Base-by-base conservation (phyloP, 2,888 invertebrate genomes). In the Eupsilia transversa region DNA sequence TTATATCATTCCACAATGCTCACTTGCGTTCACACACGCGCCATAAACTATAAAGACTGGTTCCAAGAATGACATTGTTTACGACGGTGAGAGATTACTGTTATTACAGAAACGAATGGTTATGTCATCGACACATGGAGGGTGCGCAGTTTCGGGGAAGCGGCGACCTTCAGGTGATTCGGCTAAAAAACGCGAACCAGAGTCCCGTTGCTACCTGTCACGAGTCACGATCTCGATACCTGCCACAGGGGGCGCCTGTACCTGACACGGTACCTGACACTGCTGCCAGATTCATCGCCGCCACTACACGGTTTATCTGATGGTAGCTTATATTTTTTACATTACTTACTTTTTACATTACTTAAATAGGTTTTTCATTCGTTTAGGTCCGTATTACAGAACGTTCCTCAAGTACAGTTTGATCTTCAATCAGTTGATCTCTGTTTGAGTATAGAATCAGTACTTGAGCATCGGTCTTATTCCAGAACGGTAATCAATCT, bases 141-240 rank as follows among this genome's bases (percentile, higher is more conserved):
- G 74, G 81, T 80, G 86, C 87, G 70, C 87, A 54, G 23, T 83
- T 91, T 91, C 91, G 87, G 79, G 78, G 91, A 91, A 91, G 80
- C 76, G 54, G 30, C 80, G 72, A 78, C 78, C 80, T 87, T 85
- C 79, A 79, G 65, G 72, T 72, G 77, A 82, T 63, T 63, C 33
- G n/a, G 35, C 60, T 77, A 86, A 90, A 90, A 90, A 88, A 85
- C 43, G 41, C 52, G 49, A 52, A 38, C 46, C 69, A 27, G 60
- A 74, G 73, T 84, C 85, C 87, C 84, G 80, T 73, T 73, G 74
- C 79, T 89, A 88, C 86, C 88, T 86, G 89, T n/a, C n/a, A 3
- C 57, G 41, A 23, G 14, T 33, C 54, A 23, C 33, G n/a, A 30
- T 30, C 30, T n/a, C 23, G 30, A 12, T 86, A 86, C 86, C 86